Conservation (phyloP, 1,140 invertebrate species). For the Ectropis grisescens region DNA sequence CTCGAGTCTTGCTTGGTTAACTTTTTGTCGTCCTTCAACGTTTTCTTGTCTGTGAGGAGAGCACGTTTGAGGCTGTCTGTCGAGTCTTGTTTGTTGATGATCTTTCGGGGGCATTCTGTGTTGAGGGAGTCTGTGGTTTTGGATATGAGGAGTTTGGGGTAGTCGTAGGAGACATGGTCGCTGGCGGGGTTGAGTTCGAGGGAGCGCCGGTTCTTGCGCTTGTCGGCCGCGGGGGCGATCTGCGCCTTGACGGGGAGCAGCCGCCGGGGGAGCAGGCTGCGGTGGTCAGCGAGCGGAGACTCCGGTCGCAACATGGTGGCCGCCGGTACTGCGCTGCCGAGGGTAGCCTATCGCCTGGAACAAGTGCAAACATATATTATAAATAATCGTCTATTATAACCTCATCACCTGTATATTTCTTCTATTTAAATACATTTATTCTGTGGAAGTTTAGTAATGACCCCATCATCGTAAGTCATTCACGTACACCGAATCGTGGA, state of each 20-base stretch:
- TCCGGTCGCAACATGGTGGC: constrained; percentile 59
- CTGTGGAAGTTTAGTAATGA: too few relatives aligned
- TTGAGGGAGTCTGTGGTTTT: constrained; percentile 61
- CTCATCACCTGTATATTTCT: too few relatives aligned
- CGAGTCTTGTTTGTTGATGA: constrained; percentile 59
- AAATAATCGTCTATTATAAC: too few relatives aligned
- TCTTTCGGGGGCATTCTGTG: constrained; percentile 49
- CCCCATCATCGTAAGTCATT: too few relatives aligned
- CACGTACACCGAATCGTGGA: too few relatives aligned
- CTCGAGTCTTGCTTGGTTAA: constrained; percentile 50
- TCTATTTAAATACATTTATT: too few relatives aligned
- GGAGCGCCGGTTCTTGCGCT: constrained; percentile 54
- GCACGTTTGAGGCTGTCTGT: constrained; percentile 53
- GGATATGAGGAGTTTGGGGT: constrained; percentile 58
- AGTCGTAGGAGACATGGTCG: constrained; percentile 51
- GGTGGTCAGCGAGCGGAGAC: constrained; percentile 59
- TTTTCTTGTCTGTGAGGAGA: constrained; percentile 17
- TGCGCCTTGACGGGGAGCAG: constrained; percentile 56
- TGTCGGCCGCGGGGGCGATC: constrained; percentile 52
- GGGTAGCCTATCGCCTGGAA: constrained; percentile 40
- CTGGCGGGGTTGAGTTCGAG: constrained; percentile 51
- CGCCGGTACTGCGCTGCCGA: constrained; percentile 39
- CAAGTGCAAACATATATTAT: constrained; percentile 17
- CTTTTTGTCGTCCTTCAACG: constrained; percentile 57
- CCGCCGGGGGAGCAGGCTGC: constrained; percentile 55